Evolutionary conservation across 2,797 vertebrate species (phyloP).

Genomic region (Chaetophractus vellerosus): DNA sequence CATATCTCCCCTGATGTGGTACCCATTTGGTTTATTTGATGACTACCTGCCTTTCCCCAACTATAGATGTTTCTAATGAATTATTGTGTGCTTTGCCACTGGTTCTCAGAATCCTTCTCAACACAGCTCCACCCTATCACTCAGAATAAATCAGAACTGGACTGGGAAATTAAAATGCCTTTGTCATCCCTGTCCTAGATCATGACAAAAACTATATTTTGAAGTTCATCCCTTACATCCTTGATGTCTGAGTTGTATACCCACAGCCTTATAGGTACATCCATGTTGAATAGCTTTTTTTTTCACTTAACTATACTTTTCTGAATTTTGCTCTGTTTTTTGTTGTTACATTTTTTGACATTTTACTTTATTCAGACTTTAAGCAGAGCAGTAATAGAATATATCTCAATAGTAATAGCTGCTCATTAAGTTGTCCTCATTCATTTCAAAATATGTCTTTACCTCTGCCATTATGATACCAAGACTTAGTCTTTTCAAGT

Average conservation of each 20-base stretch:
- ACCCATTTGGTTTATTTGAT: not conserved
- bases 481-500: not conserved
- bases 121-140: not conserved
- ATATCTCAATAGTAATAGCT: not conserved
- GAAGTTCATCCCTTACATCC: not conserved
- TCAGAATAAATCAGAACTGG: not conserved
- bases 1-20: not conserved
- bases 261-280: not conserved
- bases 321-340: not conserved
- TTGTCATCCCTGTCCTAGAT: not conserved
- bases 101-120: constrained; percentile 11
- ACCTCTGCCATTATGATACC: not conserved
- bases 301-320: constrained; percentile 16
- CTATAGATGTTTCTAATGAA: not conserved
- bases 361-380: constrained; percentile 7
- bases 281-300: not conserved
- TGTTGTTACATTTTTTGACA: constrained; percentile 4
- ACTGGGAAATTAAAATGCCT: not conserved
- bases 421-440: not conserved
- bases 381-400: not conserved
- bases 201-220: not conserved
- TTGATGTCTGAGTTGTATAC: not conserved
- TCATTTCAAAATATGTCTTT: constrained; percentile 23
- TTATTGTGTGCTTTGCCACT: not conserved
- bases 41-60: not conserved